phyloP scores from a whole-genome alignment of 2,888 invertebrate genomes.

The Baccha elongata region DNA sequence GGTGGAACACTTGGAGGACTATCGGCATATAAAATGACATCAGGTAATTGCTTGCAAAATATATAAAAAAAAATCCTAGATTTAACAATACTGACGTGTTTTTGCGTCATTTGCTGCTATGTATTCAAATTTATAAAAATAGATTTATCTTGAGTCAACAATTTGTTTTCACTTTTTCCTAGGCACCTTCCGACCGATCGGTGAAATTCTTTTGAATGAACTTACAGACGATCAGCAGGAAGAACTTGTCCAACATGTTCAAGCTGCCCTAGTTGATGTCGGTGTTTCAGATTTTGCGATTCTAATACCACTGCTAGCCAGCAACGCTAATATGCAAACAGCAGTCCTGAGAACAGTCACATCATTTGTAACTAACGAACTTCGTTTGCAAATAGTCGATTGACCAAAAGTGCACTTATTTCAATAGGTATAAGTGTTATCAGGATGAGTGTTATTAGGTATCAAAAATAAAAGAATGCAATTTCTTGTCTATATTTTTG shows the following conservation, averaged over 20 bases:
- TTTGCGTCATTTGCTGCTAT: constrained; percentile 20
- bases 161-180: constrained; percentile 9
- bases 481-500: constrained; percentile 31
- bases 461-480: neutral
- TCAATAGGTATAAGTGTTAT: no score
- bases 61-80: neutral
- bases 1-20: constrained; percentile 81
- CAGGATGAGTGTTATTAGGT: neutral
- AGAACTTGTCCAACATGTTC: constrained; percentile 77
- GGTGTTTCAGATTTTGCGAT: constrained; percentile 78
- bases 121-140: constrained; percentile 33
- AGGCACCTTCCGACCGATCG: constrained; percentile 80
- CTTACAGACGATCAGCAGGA: constrained; percentile 78
- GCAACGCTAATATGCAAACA: constrained; percentile 78
- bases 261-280: constrained; percentile 78
- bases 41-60: no score
- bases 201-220: constrained; percentile 80
- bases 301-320: constrained; percentile 78
- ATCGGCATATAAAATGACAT: constrained; percentile 78
- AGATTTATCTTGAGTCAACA: neutral
- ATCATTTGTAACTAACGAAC: constrained; percentile 79
- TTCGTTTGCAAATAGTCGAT: constrained; percentile 79
- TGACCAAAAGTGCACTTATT: constrained; percentile 74
- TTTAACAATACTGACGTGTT: constrained; percentile 32
- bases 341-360: constrained; percentile 78